Evolutionary conservation across 2,888 invertebrate genomes (phyloP), one percentile per base, ranked within the genome.

Genomic region (Mycalesis mineus): DNA sequence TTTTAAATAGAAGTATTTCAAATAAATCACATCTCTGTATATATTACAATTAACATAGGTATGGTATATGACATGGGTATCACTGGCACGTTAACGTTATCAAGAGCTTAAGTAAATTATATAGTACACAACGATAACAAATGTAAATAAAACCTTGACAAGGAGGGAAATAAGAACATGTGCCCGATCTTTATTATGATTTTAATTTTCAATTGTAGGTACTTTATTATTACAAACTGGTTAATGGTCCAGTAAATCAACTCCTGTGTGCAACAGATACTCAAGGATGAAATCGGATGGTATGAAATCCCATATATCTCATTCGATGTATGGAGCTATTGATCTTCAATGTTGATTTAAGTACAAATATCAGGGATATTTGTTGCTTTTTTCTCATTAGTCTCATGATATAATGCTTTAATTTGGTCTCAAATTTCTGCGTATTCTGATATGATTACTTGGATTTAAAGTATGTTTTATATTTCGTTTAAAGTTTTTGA

Each of bases 401-500:
- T 22, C 22, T 22, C 5, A 22, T 22, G 22, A 22, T 22, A 22
- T 4, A 4, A 4, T 22, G 7, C 1, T 42, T 42, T 28, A 22
- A 11, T 11, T n/a, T 44, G 13, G 1, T 36, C 2, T 3, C n/a
- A 9, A 36, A 17, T 50, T 13, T 50, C 29, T 9, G 7, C 13
- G 7, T 14, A 14, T 7, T 7, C 5, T 31, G 14, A 31, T n/a
- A n/a, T 17, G 8, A 9, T 29, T 22, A 9, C 29, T 41, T 7
- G 37, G 29, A 9, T 45, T 13, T 22, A 42, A 15, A 29, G 42
- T 48, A 29, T 29, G 29, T 29, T 55, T 42, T 33, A 42, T 33
- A 28, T 44, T 63, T 39, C 55, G 50, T 33, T 37, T 51, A 9
- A 36, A 8, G 13, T 39, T 60, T 47, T 29, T 9, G 41, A 39